phyloP scores from a whole-genome alignment of 2,888 invertebrate genomes.

The Rhamphomyia laevipes region DNA sequence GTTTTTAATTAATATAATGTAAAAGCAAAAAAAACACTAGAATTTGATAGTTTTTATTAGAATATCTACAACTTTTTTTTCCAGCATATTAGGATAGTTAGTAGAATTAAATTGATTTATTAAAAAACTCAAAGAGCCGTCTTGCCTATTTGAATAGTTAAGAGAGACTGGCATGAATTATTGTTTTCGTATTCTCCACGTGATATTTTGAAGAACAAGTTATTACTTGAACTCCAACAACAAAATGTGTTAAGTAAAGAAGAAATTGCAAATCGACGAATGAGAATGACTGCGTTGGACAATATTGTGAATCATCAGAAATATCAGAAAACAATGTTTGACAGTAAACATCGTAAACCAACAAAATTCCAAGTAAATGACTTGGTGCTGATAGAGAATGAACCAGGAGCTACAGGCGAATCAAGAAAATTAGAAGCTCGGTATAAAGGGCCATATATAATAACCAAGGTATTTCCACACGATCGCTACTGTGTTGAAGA shows the following conservation, averaged over 20 bases:
- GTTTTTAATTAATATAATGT: too few relatives aligned
- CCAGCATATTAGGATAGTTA: too few relatives aligned
- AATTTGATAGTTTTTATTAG: too few relatives aligned
- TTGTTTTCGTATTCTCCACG: too few relatives aligned
- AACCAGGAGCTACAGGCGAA: slow-evolving; percentile 11
- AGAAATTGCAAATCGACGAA: not conserved
- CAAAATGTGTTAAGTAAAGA: not conserved
- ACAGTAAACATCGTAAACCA: slow-evolving; percentile 2
- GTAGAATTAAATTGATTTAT: too few relatives aligned
- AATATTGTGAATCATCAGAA: not conserved
- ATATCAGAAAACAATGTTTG: slow-evolving; percentile 2
- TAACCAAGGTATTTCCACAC: slow-evolving; percentile 17
- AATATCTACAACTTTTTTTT: too few relatives aligned
- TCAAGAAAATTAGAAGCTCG: slow-evolving; percentile 19
- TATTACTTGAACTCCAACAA: not conserved
- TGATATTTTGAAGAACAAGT: not conserved
- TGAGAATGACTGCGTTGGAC: not conserved
- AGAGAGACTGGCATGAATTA: too few relatives aligned
- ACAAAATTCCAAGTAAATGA: not conserved
- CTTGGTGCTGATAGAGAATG: slow-evolving; percentile 4
- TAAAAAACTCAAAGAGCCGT: too few relatives aligned
- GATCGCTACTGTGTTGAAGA: slow-evolving; percentile 18
- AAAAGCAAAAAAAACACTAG: too few relatives aligned
- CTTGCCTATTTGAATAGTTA: too few relatives aligned
- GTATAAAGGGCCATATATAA: slow-evolving; percentile 20